Conservation (phyloP, 2,113 vertebrate genomes). For the Callionymus lyra region DNA sequence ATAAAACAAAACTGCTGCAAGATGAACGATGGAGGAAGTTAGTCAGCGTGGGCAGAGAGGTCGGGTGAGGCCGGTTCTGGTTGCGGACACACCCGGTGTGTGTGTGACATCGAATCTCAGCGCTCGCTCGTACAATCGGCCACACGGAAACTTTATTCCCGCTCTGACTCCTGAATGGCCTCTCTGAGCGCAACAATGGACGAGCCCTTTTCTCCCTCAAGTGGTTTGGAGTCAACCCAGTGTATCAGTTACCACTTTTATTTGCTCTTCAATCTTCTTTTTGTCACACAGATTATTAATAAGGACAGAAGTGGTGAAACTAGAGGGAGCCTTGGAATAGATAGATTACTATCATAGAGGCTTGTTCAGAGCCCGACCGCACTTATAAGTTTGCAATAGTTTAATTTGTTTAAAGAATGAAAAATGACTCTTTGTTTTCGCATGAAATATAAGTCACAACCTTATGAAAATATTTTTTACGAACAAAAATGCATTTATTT, state of each 20-base stretch:
- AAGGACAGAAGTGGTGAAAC: no score
- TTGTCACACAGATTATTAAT: no score
- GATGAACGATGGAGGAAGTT: conserved; percentile 54
- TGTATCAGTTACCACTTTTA: conserved; percentile 31
- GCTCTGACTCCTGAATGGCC: conserved; percentile 29
- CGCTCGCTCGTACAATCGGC: conserved; percentile 47
- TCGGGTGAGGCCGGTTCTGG: conserved; percentile 24
- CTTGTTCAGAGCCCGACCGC: no score
- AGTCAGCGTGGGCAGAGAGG: conserved; percentile 39
- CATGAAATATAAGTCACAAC: no score
- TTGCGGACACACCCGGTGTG: conserved; percentile 39
- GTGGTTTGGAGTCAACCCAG: conserved; percentile 11
- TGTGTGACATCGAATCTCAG: conserved; percentile 51
- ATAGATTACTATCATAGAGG: no score
- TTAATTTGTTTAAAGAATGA: no score
- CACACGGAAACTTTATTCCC: conserved; percentile 49
- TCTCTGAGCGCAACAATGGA: conserved; percentile 26
- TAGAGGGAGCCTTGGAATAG: no score
- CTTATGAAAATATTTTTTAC: no score
- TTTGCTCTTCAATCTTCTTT: conserved; percentile 21
- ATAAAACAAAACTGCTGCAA: conserved; percentile 53
- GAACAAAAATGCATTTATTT: no score
- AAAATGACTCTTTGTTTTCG: no score
- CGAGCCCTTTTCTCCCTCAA: conserved; percentile 17
- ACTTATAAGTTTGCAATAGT: no score